Conservation (phyloP, 1,140 invertebrate genomes). For the Eubasilissa regina region DNA sequence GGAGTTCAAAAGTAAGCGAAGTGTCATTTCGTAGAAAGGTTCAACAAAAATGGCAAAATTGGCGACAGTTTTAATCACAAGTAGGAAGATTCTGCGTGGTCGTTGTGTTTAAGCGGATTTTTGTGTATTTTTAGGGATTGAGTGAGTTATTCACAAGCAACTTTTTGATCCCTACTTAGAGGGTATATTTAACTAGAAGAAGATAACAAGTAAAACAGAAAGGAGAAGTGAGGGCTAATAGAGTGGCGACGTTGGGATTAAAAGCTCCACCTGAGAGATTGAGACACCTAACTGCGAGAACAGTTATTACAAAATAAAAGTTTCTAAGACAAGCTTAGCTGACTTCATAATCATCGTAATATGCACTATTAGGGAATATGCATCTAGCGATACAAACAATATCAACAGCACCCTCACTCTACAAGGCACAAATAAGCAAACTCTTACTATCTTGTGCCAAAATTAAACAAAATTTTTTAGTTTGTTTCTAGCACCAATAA, state of each 20-base stretch:
- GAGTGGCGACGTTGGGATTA: slow-evolving; percentile 28
- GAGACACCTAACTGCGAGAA: too few species aligned
- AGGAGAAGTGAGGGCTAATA: slow-evolving; percentile 17
- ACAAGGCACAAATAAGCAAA: too few species aligned
- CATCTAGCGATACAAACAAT: too few species aligned
- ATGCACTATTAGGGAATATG: too few species aligned
- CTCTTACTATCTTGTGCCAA: too few species aligned
- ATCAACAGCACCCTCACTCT: too few species aligned
- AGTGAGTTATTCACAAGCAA: slow-evolving; percentile 50
- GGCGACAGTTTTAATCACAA: not conserved
- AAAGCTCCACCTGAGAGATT: slow-evolving; percentile 24
- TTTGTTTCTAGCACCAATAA: too few species aligned
- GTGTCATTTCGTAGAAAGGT: slow-evolving; percentile 1
- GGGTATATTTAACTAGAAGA: slow-evolving; percentile 51
- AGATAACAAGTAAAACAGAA: slow-evolving; percentile 55
- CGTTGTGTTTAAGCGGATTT: slow-evolving; percentile 2
- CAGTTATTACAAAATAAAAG: too few species aligned
- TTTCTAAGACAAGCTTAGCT: too few species aligned
- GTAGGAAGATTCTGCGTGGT: not conserved
- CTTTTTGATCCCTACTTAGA: slow-evolving; percentile 54
- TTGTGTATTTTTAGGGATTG: not conserved
- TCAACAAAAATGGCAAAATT: not conserved
- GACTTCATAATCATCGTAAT: too few species aligned
- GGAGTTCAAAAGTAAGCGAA: not conserved
- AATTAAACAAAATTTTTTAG: too few species aligned